Evolutionary conservation across 2,888 invertebrate species (phyloP), one percentile per base, ranked within the genome.

Genomic region (Macrostomum cliftonense): DNA sequence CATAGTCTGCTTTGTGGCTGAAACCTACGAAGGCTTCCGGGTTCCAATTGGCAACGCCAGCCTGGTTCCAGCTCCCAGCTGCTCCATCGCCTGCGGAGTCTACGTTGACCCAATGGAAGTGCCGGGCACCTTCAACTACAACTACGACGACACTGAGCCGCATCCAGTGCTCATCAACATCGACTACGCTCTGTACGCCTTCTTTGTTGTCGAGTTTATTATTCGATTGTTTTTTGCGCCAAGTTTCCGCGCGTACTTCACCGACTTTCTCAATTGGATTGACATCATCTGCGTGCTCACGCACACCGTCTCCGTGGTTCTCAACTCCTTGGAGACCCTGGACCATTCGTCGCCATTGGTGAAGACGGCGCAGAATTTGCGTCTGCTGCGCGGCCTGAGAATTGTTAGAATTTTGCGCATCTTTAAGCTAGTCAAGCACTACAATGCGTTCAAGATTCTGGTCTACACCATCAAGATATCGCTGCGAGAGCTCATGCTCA

Each of bases 351-450:
- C 43, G 43, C 28, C 28, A 28, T 13, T 46, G 40, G 46, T 19
- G 13, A 39, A 42, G 16, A 46, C 46, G 5, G 46, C 21, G 4
- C 5, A 17, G 19, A 47, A 37, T 17, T 47, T 47, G 21, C 17
- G 46, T 2, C 16, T 36, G 2, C 16, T 48, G 20, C 46, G 46
- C n/a, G 48, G 48, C 20, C 49, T 66, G 19, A 51, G 67, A 28
- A 61, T 64, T 13, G 60, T 67, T 1, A 55, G 67, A 1, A 60
- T 68, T 37, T 53, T 68, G 20, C 51, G 67, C 42, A 65, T 68
- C 43, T 68, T 68, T 52, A 67, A 67, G 54, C 59, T 68, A 12
- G 66, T 68, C 65, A 68, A 68, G 49, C 67, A 68, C 50, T 68
- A 68, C 57, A 63, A 60, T 42, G 67, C 66, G 7, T 68, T 68